Evolutionary conservation across 37 sponge, comb jelly and placozoan genomes (phyloP).

Genomic region (Cliona cf. orientalis): DNA sequence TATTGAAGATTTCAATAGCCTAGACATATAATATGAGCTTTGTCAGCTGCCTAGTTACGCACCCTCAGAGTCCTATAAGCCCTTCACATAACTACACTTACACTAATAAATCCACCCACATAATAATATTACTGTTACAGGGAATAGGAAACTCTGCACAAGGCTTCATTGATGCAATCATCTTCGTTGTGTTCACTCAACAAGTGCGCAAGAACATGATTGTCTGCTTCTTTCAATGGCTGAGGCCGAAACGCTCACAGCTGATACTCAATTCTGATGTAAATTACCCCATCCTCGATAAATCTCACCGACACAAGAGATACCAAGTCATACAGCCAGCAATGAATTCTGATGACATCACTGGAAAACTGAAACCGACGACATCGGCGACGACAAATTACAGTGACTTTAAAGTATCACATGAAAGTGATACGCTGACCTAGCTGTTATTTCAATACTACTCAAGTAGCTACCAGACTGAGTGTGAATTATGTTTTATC

Average conservation of each 20-base stretch:
- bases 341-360: background rate
- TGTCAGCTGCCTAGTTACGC: background rate
- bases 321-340: background rate
- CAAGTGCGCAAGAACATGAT: constrained; percentile 21
- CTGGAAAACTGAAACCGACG: no score
- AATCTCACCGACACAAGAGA: background rate
- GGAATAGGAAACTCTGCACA: constrained; percentile 74
- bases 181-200: constrained; percentile 48
- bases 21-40: background rate
- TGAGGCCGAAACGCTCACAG: background rate
- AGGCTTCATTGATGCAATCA: constrained; percentile 50
- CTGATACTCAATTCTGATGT: background rate
- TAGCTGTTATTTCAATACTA: no score
- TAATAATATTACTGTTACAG: constrained; percentile 20
- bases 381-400: no score
- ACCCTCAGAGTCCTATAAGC: no score
- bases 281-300: background rate
- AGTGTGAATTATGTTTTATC: no score
- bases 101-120: no score
- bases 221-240: background rate
- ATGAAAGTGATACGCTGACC: no score
- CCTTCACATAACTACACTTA: no score
- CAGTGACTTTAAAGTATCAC: no score
- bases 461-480: no score
- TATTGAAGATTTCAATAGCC: constrained; percentile 9